phyloP scores from a whole-genome alignment of 2,797 vertebrate species.

The Orientallactaga sibirica region DNA sequence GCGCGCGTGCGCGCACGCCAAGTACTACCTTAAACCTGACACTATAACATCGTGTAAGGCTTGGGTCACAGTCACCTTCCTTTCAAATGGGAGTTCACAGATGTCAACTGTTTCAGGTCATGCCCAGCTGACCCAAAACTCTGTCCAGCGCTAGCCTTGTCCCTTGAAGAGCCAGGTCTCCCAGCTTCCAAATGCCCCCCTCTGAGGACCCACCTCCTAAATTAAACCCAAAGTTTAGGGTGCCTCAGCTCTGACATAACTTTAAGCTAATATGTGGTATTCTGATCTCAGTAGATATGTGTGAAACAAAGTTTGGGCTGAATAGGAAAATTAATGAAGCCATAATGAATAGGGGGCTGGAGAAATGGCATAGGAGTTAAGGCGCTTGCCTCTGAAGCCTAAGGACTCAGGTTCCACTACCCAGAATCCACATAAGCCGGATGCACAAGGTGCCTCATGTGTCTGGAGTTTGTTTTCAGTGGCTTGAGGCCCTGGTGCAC shows the following conservation, averaged over 20 bases:
- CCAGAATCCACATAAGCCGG: no score
- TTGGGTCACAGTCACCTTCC: background rate
- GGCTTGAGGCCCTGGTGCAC: no score
- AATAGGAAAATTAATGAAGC: slow-evolving; percentile 15
- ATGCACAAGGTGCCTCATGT: no score
- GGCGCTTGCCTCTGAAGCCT: no score
- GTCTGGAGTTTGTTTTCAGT: no score
- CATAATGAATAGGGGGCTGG: background rate
- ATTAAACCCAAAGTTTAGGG: background rate
- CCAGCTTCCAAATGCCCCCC: background rate
- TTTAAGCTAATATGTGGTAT: slow-evolving; percentile 28
- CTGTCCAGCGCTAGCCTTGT: background rate
- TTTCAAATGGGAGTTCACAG: slow-evolving; percentile 40
- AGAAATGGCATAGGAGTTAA: no score
- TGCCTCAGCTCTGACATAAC: background rate
- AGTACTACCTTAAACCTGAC: background rate
- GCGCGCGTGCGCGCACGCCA: background rate
- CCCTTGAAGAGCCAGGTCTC: background rate
- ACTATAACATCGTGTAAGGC: background rate
- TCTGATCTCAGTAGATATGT: background rate
- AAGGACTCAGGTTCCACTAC: no score
- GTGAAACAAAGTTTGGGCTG: slow-evolving; percentile 11
- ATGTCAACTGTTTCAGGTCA: slow-evolving; percentile 28
- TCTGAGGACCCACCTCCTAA: background rate
- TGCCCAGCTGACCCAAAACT: background rate